A percentile compares a stretch with the other conserved stretches of the same genome.
Evolutionary conservation across 1,140 invertebrate genomes (phyloP).

Genomic region (Alviniconcha marisindica): DNA sequence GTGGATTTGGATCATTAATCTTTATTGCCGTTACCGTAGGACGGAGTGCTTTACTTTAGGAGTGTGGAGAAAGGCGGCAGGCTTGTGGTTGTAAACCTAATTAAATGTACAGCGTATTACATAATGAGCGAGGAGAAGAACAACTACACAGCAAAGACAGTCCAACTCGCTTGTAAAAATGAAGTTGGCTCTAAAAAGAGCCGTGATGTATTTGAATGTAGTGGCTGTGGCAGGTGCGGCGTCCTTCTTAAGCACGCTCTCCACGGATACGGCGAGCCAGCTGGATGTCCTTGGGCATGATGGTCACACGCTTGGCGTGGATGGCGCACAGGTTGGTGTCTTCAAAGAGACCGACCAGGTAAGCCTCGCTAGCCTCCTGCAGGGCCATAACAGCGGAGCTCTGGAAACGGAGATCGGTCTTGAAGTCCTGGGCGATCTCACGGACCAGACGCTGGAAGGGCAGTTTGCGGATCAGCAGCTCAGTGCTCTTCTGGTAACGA

Average conservation of each 20-base stretch:
- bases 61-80: too few relatives aligned
- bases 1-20: too few relatives aligned
- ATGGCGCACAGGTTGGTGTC: constrained; percentile 96
- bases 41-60: too few relatives aligned
- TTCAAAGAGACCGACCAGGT: constrained; percentile 91
- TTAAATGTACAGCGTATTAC: too few relatives aligned
- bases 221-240: too few relatives aligned
- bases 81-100: too few relatives aligned
- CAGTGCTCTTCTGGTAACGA: constrained; percentile 91
- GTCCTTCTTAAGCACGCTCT: constrained; percentile 66
- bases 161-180: too few relatives aligned
- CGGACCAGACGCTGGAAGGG: constrained; percentile 91
- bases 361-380: constrained; percentile 94
- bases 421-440: constrained; percentile 90
- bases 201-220: too few relatives aligned
- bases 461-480: constrained; percentile 87
- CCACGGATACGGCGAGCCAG: constrained; percentile 73
- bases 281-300: constrained; percentile 98
- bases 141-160: too few relatives aligned
- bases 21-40: too few relatives aligned
- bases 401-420: constrained; percentile 81
- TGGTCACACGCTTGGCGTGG: constrained; percentile 95
- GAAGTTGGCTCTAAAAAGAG: too few relatives aligned
- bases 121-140: too few relatives aligned
- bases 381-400: constrained; percentile 76